A percentile compares a stretch with the other conserved stretches of the same genome.
phyloP scores from a whole-genome alignment of 2,888 invertebrate species.

The Euplagia quadripunctaria region DNA sequence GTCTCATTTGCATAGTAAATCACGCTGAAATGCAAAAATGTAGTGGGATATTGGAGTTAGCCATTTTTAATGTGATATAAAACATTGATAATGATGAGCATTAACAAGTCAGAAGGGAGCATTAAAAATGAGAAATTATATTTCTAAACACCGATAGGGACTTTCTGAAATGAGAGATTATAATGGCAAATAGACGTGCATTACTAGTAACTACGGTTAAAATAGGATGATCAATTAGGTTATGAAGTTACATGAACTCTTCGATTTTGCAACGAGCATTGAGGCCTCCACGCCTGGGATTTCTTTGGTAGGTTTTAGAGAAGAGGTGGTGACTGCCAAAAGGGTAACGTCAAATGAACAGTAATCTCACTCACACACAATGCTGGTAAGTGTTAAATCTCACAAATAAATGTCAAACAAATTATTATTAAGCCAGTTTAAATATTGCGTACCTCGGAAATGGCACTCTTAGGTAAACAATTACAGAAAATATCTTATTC shows the following conservation, averaged over 20 bases:
- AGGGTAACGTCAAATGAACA: too few species aligned
- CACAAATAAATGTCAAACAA: too few species aligned
- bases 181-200: neutral
- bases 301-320: neutral
- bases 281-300: neutral
- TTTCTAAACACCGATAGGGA: neutral
- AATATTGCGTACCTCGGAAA: too few species aligned
- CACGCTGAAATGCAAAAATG: slow-evolving; percentile 18
- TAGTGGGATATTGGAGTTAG: slow-evolving; percentile 1
- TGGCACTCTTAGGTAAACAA: too few species aligned
- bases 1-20: slow-evolving; percentile 46
- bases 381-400: too few species aligned
- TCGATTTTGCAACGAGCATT: too few species aligned
- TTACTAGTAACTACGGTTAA: too few species aligned
- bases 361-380: too few species aligned
- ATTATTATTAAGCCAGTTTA: too few species aligned
- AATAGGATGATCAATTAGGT: too few species aligned
- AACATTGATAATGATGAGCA: neutral
- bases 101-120: neutral
- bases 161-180: neutral
- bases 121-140: neutral
- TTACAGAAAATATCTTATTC: too few species aligned
- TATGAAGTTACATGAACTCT: too few species aligned
- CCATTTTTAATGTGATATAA: neutral
- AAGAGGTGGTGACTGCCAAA: neutral